A percentile compares a stretch with the other conserved stretches of the same genome.
phyloP scores from a whole-genome alignment of 1,140 invertebrate genomes.

The Papilio helenus region DNA sequence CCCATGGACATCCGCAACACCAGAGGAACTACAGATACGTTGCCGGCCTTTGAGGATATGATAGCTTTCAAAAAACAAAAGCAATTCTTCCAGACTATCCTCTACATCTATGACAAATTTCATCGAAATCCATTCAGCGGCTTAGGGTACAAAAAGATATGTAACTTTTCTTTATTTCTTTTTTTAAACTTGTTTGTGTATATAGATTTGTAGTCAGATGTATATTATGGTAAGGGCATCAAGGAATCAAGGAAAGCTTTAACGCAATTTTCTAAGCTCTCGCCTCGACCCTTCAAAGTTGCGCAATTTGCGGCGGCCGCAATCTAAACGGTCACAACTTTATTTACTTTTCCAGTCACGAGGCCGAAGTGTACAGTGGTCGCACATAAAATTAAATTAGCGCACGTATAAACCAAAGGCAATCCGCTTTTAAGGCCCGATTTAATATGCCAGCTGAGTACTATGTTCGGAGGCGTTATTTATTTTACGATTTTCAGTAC shows the following conservation, averaged over 20 bases:
- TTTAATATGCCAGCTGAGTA: slow-evolving; percentile 35
- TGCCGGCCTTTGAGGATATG: too few species aligned
- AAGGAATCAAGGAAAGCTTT: slow-evolving; percentile 14
- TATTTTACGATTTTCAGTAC: slow-evolving; percentile 31
- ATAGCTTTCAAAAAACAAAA: too few species aligned
- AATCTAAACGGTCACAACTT: slow-evolving; percentile 37
- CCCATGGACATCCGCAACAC: too few species aligned
- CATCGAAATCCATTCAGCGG: too few species aligned
- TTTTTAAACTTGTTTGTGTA: not conserved
- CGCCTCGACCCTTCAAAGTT: slow-evolving; percentile 20
- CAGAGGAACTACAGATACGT: too few species aligned
- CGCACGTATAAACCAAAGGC: slow-evolving; percentile 39
- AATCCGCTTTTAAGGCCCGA: slow-evolving; percentile 34
- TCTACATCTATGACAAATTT: too few species aligned
- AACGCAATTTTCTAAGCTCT: slow-evolving; percentile 25
- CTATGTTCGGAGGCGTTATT: slow-evolving; percentile 28
- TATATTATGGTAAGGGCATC: slow-evolving; percentile 15
- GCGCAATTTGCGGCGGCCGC: slow-evolving; percentile 35
- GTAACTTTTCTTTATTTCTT: too few species aligned
- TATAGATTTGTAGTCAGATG: not conserved
- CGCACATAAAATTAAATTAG: slow-evolving; percentile 38
- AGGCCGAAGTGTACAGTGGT: slow-evolving; percentile 25
- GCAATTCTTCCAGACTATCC: too few species aligned
- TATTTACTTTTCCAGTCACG: slow-evolving; percentile 40
- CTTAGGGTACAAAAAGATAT: too few species aligned